Evolutionary conservation across 2,797 vertebrate species (phyloP).

Genomic region (Poecilia gillii): DNA sequence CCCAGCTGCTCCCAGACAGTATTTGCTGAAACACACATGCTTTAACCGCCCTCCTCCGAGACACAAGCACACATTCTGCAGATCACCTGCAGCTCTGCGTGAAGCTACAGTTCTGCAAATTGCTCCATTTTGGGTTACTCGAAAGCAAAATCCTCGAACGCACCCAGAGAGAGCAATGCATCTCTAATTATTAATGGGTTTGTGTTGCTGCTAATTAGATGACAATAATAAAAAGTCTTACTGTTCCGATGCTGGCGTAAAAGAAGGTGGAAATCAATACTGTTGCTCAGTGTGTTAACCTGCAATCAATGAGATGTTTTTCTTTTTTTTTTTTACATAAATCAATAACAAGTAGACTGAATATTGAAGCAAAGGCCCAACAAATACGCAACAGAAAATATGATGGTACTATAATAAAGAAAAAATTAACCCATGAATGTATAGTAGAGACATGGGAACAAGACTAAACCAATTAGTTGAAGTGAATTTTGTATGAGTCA

Average conservation of each 20-base stretch:
- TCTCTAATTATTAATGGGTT: background rate
- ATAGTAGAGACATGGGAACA: slow-evolving; percentile 7
- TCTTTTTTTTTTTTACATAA: background rate
- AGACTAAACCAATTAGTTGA: slow-evolving; percentile 37
- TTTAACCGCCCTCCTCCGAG: slow-evolving; percentile 42
- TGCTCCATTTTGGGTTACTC: background rate
- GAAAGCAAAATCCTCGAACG: slow-evolving; percentile 4
- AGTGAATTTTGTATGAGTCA: slow-evolving; percentile 24
- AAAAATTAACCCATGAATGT: background rate
- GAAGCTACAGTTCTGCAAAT: slow-evolving; percentile 7
- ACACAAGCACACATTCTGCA: slow-evolving; percentile 17
- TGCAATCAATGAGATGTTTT: background rate
- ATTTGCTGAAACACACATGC: slow-evolving; percentile 82
- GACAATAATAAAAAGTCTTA: background rate
- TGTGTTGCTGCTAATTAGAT: background rate
- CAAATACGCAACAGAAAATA: background rate
- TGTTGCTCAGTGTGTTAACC: background rate
- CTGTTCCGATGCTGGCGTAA: background rate
- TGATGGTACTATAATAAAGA: background rate
- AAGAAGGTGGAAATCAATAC: background rate
- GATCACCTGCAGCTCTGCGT: slow-evolving; percentile 15
- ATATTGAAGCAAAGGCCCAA: background rate
- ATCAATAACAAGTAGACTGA: background rate
- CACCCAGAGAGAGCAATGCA: background rate
- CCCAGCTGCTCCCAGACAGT: slow-evolving; percentile 79